These are phyloP conservation scores for Vicugna pacos DNA, from an alignment of 2,113 vertebrate genomes.

Conservation along the genomic window DNA sequence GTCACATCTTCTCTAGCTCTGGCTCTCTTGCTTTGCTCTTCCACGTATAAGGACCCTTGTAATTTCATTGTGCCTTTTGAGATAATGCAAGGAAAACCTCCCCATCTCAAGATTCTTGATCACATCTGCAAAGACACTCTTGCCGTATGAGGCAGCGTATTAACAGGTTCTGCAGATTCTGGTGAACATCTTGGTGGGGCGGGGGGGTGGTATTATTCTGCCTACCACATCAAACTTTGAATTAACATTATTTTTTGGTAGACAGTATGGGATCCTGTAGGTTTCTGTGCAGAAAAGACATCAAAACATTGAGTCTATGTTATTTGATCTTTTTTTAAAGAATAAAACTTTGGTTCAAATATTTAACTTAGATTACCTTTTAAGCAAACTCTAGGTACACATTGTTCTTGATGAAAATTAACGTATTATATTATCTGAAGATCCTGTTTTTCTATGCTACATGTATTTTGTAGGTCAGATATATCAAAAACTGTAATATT, in stretches of 20 bases:
- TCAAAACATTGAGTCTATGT: background rate
- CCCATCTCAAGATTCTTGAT: background rate
- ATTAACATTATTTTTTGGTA: background rate
- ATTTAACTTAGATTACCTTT: background rate
- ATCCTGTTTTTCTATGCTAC: background rate
- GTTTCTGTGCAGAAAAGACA: background rate
- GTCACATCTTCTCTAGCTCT: background rate
- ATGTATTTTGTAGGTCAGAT: background rate
- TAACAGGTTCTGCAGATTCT: background rate
- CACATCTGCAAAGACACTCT: background rate
- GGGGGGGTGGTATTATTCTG: background rate
- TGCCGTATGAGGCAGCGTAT: background rate
- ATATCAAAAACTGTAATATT: background rate
- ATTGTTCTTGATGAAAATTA: constrained; percentile 40
- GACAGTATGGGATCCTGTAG: background rate
- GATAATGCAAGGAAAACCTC: background rate
- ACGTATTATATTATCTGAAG: background rate
- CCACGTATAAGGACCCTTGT: background rate
- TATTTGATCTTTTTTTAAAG: background rate
- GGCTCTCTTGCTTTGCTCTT: background rate
- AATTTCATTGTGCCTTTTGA: background rate
- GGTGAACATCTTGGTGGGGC: no score
- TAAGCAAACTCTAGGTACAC: background rate
- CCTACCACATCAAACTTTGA: background rate
- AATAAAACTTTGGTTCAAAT: background rate